These are phyloP conservation scores for Mirounga angustirostris DNA, from an alignment of 2,113 vertebrate genomes.

Conservation along the genomic window DNA sequence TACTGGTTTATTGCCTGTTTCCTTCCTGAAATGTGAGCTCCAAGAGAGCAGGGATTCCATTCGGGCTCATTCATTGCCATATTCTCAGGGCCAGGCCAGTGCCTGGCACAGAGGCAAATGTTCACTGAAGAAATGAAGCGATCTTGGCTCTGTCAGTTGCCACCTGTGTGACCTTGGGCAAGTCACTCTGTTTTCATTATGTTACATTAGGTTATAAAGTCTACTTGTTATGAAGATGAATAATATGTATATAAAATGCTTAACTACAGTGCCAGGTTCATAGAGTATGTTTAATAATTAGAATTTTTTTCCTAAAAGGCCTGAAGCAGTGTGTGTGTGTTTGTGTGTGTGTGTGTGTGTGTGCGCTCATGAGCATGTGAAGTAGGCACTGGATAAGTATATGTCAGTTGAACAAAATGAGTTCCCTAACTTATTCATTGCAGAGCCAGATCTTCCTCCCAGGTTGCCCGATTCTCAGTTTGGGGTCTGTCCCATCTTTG, in stretches of 20 bases:
- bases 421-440: not conserved
- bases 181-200: slow-evolving; percentile 36
- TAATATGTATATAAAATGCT: not conserved
- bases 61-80: not conserved
- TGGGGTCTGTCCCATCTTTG: not conserved
- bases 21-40: not conserved
- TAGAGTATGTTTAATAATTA: not conserved
- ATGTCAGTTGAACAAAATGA: not conserved
- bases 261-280: not conserved
- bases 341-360: not conserved
- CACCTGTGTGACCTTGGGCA: slow-evolving; percentile 71
- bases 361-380: not conserved
- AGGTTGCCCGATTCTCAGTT: not conserved
- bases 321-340: not conserved
- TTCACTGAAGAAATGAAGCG: slow-evolving; percentile 5
- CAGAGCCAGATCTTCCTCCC: not conserved
- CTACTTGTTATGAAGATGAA: slow-evolving; percentile 15
- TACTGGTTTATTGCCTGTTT: not conserved
- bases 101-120: not conserved
- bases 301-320: not conserved
- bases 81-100: not conserved
- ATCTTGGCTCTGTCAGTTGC: slow-evolving; percentile 8
- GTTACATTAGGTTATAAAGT: slow-evolving; percentile 27
- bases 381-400: not conserved
- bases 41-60: not conserved